Evolutionary conservation across 2,888 invertebrate genomes (phyloP).

Genomic region (Acronicta leporina): DNA sequence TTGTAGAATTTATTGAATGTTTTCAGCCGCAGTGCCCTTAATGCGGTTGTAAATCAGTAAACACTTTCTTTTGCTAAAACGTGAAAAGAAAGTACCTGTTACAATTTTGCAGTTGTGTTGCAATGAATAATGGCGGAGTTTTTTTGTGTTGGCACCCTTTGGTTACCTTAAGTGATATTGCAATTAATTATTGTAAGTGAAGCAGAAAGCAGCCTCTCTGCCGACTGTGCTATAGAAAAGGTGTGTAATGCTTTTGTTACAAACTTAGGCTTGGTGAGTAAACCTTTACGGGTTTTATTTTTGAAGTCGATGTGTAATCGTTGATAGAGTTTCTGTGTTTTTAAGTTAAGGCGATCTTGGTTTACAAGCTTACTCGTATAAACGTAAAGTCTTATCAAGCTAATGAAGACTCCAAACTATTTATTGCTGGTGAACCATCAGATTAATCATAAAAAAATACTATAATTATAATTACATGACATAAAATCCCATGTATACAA

Average conservation of each 20-base stretch:
- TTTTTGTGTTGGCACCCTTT: constrained; percentile 53
- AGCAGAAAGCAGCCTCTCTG: constrained; percentile 29
- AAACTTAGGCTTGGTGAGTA: background rate
- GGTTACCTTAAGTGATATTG: constrained; percentile 49
- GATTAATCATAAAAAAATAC: no score
- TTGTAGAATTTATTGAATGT: constrained; percentile 72
- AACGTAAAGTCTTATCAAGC: no score
- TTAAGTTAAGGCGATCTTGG: no score
- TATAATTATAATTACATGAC: no score
- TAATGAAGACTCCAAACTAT: no score
- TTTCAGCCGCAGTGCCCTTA: constrained; percentile 71
- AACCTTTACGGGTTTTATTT: constrained; percentile 1
- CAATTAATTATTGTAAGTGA: constrained; percentile 49
- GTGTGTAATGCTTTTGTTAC: constrained; percentile 9
- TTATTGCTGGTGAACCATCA: no score
- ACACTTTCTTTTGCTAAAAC: constrained; percentile 74
- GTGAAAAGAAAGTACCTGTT: constrained; percentile 78
- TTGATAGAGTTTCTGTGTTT: background rate
- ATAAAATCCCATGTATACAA: no score
- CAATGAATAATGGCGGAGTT: constrained; percentile 43
- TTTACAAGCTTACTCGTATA: no score
- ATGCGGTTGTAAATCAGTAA: constrained; percentile 82
- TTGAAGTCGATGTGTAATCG: background rate
- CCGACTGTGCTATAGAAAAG: constrained; percentile 3
- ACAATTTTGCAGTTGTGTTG: constrained; percentile 70